Percentiles rank a stretch among this genome's conserved stretches.
Evolutionary conservation across 2,113 vertebrate species (phyloP).

Genomic region (Nansenia antarctica): DNA sequence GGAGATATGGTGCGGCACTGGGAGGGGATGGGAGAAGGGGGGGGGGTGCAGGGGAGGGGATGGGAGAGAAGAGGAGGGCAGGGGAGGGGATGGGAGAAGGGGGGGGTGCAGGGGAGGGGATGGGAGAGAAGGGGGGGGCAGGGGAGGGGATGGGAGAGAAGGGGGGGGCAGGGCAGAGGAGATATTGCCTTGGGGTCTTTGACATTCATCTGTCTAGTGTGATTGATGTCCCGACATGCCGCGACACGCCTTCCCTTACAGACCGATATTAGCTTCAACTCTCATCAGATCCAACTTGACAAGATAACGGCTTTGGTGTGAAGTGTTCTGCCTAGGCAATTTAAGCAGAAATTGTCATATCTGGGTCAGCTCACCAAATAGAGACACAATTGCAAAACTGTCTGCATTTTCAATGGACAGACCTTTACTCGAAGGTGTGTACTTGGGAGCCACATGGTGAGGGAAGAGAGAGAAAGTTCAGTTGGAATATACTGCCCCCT

Average conservation of each 20-base stretch:
- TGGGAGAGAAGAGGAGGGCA: too few species aligned
- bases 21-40: too few species aligned
- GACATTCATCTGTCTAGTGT: slow-evolving; percentile 41
- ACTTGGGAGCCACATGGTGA: too few species aligned
- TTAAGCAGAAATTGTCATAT: slow-evolving; percentile 28
- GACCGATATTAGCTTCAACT: slow-evolving; percentile 40
- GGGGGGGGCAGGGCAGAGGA: background rate
- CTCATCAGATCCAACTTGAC: slow-evolving; percentile 39
- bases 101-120: too few species aligned
- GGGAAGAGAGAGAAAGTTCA: background rate
- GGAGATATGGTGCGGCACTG: too few species aligned
- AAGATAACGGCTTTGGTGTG: background rate
- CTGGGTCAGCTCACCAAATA: slow-evolving; percentile 19
- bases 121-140: too few species aligned
- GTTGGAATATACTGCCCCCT: slow-evolving; percentile 49
- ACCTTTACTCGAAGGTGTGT: slow-evolving; percentile 30
- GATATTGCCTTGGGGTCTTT: slow-evolving; percentile 11
- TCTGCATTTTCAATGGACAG: slow-evolving; percentile 45
- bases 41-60: too few species aligned
- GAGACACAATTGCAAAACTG: slow-evolving; percentile 35
- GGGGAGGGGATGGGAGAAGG: too few species aligned
- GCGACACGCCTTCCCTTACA: slow-evolving; percentile 34
- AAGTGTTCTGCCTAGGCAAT: slow-evolving; percentile 7
- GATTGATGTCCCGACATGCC: slow-evolving; percentile 33
- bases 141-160: too few species aligned